phyloP scores from a whole-genome alignment of 2,888 invertebrate genomes.

The Xestia c-nigrum region DNA sequence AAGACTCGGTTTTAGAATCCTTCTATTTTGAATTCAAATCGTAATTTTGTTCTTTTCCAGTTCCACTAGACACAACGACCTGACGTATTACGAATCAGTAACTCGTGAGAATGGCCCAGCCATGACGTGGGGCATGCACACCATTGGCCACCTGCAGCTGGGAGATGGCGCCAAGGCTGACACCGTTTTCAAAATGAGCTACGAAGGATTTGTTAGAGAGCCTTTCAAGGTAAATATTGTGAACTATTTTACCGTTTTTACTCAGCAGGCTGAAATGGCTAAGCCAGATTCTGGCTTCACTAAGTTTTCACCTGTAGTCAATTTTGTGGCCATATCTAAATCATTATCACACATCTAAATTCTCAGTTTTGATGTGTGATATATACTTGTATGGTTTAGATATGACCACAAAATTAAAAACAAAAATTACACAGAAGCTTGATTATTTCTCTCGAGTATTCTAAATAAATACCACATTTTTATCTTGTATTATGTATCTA shows the following conservation, averaged over 20 bases:
- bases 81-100: constrained; percentile 89
- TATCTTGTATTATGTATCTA: too few species aligned
- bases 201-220: constrained; percentile 88
- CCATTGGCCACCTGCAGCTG: constrained; percentile 88
- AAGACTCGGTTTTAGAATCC: too few species aligned
- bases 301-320: neutral
- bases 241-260: neutral
- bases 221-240: constrained; percentile 89
- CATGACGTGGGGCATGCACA: constrained; percentile 92
- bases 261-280: neutral
- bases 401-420: too few species aligned
- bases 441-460: too few species aligned
- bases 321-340: neutral
- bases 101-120: constrained; percentile 90
- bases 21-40: neutral
- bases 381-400: too few species aligned
- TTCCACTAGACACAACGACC: constrained; percentile 88
- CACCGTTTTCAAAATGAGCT: constrained; percentile 88
- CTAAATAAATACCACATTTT: too few species aligned
- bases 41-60: constrained; percentile 66
- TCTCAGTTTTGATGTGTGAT: too few species aligned
- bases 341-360: too few species aligned
- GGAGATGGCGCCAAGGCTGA: constrained; percentile 82
- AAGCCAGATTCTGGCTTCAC: neutral
- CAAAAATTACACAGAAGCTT: too few species aligned